phyloP scores from a whole-genome alignment of 2,888 invertebrate genomes.

The Pristionchus entomophagus region DNA sequence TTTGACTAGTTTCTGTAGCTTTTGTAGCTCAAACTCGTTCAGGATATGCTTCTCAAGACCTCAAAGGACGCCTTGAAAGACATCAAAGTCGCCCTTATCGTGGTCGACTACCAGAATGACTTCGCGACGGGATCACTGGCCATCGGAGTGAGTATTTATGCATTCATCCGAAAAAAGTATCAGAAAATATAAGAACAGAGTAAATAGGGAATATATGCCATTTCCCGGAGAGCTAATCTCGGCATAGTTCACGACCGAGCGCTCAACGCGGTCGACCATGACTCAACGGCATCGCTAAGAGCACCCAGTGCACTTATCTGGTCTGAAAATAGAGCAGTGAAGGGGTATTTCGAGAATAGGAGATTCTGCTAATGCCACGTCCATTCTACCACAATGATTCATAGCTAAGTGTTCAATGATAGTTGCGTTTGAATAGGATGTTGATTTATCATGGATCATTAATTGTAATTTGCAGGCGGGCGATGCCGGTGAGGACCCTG shows the following conservation, averaged over 20 bases:
- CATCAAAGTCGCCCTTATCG: constrained; percentile 30
- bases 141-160: not conserved
- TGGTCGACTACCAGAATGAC: constrained; percentile 43
- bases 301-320: not conserved
- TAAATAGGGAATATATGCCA: too few species aligned
- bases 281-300: not conserved
- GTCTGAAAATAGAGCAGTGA: not conserved
- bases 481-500: constrained; percentile 16
- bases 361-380: not conserved
- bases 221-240: not conserved
- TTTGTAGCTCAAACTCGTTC: not conserved
- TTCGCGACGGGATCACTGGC: not conserved
- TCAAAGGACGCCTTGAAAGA: constrained; percentile 4
- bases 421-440: too few species aligned
- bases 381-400: too few species aligned
- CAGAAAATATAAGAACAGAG: not conserved
- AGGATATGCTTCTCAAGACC: not conserved
- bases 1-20: not conserved
- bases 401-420: too few species aligned
- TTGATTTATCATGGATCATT: not conserved
- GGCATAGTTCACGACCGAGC: not conserved
- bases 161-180: not conserved
- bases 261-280: not conserved
- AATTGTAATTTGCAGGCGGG: constrained; percentile 9
- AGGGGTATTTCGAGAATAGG: not conserved